Conservation (phyloP, 1,140 invertebrate species). For the Drosophila teissieri region DNA sequence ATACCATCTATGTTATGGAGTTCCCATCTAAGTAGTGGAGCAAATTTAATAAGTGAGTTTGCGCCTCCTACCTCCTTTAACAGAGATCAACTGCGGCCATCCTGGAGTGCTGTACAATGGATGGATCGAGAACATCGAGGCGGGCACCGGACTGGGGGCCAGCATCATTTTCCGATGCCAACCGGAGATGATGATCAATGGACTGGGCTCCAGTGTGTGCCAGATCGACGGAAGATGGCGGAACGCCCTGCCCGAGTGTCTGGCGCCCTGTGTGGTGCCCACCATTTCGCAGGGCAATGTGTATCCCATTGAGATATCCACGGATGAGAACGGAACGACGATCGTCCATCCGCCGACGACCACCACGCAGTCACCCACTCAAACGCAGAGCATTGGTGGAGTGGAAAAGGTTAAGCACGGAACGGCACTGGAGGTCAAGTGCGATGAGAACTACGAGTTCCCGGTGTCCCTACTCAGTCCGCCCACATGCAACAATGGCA, state of each 20-base stretch:
- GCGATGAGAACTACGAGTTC: constrained; percentile 95
- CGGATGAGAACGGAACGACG: constrained; percentile 80
- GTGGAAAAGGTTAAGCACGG: constrained; percentile 91
- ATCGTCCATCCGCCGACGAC: constrained; percentile 85
- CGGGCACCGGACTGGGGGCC: constrained; percentile 94
- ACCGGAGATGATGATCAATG: constrained; percentile 96
- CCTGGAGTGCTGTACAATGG: constrained; percentile 96
- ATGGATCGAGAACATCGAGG: constrained; percentile 96
- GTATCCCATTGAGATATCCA: constrained; percentile 84
- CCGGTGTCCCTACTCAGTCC: constrained; percentile 77
- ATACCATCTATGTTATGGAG: too few relatives aligned
- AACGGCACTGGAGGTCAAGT: constrained; percentile 92
- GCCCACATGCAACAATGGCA: constrained; percentile 95
- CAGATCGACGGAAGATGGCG: constrained; percentile 97
- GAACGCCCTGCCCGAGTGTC: constrained; percentile 94
- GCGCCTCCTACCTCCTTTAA: constrained; percentile 59
- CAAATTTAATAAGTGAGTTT: too few relatives aligned
- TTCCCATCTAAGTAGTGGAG: too few relatives aligned
- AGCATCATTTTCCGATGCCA: constrained; percentile 97
- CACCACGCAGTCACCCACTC: constrained; percentile 85
- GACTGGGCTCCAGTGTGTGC: constrained; percentile 95
- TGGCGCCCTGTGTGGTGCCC: constrained; percentile 96
- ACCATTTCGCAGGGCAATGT: constrained; percentile 93
- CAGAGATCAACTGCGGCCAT: constrained; percentile 96
- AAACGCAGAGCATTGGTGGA: constrained; percentile 86